Conservation (phyloP, 2,113 vertebrate species). For the Rostratula benghalensis region DNA sequence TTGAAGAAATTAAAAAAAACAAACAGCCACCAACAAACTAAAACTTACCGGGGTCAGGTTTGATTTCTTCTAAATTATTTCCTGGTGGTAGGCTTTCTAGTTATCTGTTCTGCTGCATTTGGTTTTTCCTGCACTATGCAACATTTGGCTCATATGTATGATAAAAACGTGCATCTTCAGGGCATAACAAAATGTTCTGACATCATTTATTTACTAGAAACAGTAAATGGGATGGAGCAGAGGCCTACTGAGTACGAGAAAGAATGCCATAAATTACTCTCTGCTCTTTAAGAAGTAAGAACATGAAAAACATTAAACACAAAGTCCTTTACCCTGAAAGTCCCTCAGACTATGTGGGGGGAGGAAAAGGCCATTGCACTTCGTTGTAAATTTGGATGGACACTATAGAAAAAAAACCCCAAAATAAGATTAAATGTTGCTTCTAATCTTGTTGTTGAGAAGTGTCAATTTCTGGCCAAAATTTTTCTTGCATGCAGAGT, state of each 20-base stretch:
- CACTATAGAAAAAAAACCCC: not conserved
- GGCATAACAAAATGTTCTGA: conserved; percentile 24
- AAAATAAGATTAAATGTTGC: not conserved
- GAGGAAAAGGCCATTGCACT: not conserved
- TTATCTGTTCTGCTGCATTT: not conserved
- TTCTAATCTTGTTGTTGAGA: not conserved
- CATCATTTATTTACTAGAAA: conserved; percentile 15
- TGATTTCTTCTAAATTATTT: not conserved
- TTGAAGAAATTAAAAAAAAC: not conserved
- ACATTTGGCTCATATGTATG: not conserved
- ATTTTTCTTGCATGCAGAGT: not conserved
- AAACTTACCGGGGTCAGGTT: not conserved
- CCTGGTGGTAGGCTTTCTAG: not conserved
- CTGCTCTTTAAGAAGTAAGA: not conserved
- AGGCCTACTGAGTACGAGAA: not conserved
- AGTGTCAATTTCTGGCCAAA: not conserved
- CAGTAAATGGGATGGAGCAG: not conserved
- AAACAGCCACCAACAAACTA: not conserved
- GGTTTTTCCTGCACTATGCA: not conserved
- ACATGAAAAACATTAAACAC: not conserved
- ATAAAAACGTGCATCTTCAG: not conserved
- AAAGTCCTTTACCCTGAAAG: not conserved
- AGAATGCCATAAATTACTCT: not conserved
- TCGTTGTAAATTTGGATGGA: not conserved
- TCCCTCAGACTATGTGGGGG: not conserved